Percentiles rank a stretch among this genome's conserved stretches.
Evolutionary conservation across 2,888 invertebrate species (phyloP).

Genomic region (Acanthacorydalis orientalis): DNA sequence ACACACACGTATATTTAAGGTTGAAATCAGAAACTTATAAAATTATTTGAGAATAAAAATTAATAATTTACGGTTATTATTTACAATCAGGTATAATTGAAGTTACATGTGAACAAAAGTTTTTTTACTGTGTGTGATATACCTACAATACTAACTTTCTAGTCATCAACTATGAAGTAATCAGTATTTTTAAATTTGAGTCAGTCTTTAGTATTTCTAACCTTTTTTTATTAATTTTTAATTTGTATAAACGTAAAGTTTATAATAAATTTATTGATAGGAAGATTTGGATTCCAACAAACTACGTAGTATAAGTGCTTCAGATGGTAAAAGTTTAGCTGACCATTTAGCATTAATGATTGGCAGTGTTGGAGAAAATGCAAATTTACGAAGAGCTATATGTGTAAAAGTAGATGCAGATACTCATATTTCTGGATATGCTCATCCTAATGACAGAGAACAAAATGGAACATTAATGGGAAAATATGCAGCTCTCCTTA

Average conservation of each 20-base stretch:
- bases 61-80: too few relatives aligned
- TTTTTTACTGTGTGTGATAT: too few relatives aligned
- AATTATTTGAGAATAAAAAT: too few relatives aligned
- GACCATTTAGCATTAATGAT: slow-evolving; percentile 75
- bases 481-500: slow-evolving; percentile 72
- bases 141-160: too few relatives aligned
- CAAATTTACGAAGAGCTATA: slow-evolving; percentile 59
- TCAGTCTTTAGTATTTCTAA: too few relatives aligned
- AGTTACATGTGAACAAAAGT: too few relatives aligned
- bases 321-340: slow-evolving; percentile 52
- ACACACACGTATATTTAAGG: too few relatives aligned
- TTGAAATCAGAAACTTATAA: too few relatives aligned
- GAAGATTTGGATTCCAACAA: slow-evolving; percentile 48
- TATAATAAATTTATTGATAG: slow-evolving; percentile 22
- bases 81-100: too few relatives aligned
- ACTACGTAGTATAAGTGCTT: slow-evolving; percentile 40
- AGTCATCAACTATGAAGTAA: too few relatives aligned
- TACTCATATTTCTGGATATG: slow-evolving; percentile 46
- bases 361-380: slow-evolving; percentile 83
- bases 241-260: too few relatives aligned
- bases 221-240: slow-evolving; percentile 9
- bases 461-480: slow-evolving; percentile 41
- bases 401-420: slow-evolving; percentile 46
- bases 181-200: too few relatives aligned
- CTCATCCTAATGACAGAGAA: slow-evolving; percentile 54